phyloP scores from a whole-genome alignment of 2,113 vertebrate species.

The Cavia porcellus region DNA sequence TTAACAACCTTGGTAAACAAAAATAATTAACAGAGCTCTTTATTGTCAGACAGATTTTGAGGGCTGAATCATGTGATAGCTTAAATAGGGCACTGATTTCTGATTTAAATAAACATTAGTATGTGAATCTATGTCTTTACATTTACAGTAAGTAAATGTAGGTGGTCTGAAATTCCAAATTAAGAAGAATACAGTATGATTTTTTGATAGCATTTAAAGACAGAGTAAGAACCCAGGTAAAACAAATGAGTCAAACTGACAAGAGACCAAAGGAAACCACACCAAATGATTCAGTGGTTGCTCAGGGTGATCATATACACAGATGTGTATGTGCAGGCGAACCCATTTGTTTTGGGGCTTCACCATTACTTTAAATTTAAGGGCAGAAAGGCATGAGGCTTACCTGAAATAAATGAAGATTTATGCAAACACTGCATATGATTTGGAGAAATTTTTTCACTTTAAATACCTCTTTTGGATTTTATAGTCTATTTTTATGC shows the following conservation, averaged over 20 bases:
- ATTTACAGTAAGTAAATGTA: no score
- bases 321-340: background rate
- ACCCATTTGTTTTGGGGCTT: background rate
- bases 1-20: background rate
- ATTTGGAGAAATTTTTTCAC: background rate
- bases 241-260: constrained; percentile 15
- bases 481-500: background rate
- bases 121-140: background rate
- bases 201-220: constrained; percentile 43
- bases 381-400: background rate
- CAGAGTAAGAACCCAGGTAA: background rate
- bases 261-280: background rate
- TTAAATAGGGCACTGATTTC: background rate
- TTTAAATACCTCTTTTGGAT: background rate
- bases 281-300: background rate
- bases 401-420: background rate
- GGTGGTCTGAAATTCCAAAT: background rate
- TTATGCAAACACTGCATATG: background rate
- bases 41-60: background rate
- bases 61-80: background rate
- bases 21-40: constrained; percentile 2
- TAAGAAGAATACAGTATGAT: background rate
- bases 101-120: background rate
- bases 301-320: background rate
- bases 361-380: constrained; percentile 1